These are phyloP conservation scores for Mesocentrotus franciscanus DNA, from an alignment of 53 echinoderm and acorn worm genomes.

Conservation along the genomic window DNA sequence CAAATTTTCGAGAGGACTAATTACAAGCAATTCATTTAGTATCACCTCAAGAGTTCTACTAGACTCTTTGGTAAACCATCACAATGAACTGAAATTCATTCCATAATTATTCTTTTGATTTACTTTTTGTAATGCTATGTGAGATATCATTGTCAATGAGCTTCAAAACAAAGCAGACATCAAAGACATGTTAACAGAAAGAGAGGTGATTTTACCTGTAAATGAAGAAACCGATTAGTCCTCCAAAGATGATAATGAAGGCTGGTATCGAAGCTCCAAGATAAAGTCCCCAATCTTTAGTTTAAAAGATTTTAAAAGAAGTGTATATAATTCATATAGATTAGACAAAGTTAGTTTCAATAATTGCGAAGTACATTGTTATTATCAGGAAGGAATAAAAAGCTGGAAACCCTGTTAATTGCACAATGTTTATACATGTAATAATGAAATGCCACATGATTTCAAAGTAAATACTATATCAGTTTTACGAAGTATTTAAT, in stretches of 20 bases:
- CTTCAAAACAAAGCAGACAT: too few relatives aligned
- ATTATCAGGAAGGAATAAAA: background rate
- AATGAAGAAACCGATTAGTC: conserved; percentile 59
- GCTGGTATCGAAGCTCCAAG: conserved; percentile 73
- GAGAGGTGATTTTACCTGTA: conserved; percentile 73
- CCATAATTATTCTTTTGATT: too few relatives aligned
- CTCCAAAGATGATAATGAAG: conserved; percentile 61
- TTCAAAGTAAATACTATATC: too few relatives aligned
- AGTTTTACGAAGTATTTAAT: too few relatives aligned
- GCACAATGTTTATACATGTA: too few relatives aligned
- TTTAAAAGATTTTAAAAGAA: background rate
- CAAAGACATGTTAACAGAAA: background rate
- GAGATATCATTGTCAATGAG: too few relatives aligned
- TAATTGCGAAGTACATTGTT: background rate
- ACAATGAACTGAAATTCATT: too few relatives aligned
- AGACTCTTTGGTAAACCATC: too few relatives aligned
- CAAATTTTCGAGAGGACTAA: background rate
- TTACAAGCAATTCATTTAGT: background rate
- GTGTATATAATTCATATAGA: background rate
- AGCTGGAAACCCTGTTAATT: too few relatives aligned
- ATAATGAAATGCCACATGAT: too few relatives aligned
- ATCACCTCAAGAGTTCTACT: background rate
- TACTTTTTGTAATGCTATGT: too few relatives aligned
- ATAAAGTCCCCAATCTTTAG: conserved; percentile 71
- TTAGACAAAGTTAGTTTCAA: background rate